Conservation (phyloP, 1,140 invertebrate species). For the Neelides sp. region DNA sequence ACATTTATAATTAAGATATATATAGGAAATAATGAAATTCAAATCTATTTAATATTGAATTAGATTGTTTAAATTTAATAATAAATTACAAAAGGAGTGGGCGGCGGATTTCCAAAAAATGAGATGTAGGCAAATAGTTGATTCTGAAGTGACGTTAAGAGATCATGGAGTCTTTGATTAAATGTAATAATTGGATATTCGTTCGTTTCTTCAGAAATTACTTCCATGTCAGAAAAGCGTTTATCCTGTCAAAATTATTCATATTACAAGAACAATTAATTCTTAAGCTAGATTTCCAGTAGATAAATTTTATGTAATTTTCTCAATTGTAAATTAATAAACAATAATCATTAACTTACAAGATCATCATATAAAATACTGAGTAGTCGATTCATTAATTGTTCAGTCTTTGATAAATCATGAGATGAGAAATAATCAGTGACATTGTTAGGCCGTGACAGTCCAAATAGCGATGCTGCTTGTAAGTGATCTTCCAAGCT, state of each 20-base stretch:
- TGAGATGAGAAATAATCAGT: slow-evolving; percentile 27
- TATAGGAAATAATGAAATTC: too few species aligned
- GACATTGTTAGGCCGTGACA: slow-evolving; percentile 33
- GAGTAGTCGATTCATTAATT: slow-evolving; percentile 38
- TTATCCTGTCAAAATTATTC: slow-evolving; percentile 9
- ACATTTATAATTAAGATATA: not conserved
- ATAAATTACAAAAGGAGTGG: slow-evolving; percentile 32
- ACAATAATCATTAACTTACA: too few species aligned
- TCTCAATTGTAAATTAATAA: not conserved
- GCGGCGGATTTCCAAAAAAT: too few species aligned
- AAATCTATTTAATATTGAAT: slow-evolving; percentile 5
- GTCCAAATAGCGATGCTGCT: slow-evolving; percentile 44
- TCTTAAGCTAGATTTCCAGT: too few species aligned
- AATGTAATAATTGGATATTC: slow-evolving; percentile 14
- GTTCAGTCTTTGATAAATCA: slow-evolving; percentile 40
- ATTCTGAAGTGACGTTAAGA: slow-evolving; percentile 48
- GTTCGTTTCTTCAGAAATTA: not conserved
- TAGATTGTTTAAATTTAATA: slow-evolving; percentile 7
- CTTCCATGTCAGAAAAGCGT: slow-evolving; percentile 6
- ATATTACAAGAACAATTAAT: too few species aligned
- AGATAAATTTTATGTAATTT: not conserved
- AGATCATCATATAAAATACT: slow-evolving; percentile 16
- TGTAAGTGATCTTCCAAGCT: slow-evolving; percentile 50
- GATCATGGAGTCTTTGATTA: slow-evolving; percentile 36
- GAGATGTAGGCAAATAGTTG: slow-evolving; percentile 50